These are phyloP conservation scores for Symphodus melops DNA, from an alignment of 2,113 vertebrate genomes.

Conservation along the genomic window DNA sequence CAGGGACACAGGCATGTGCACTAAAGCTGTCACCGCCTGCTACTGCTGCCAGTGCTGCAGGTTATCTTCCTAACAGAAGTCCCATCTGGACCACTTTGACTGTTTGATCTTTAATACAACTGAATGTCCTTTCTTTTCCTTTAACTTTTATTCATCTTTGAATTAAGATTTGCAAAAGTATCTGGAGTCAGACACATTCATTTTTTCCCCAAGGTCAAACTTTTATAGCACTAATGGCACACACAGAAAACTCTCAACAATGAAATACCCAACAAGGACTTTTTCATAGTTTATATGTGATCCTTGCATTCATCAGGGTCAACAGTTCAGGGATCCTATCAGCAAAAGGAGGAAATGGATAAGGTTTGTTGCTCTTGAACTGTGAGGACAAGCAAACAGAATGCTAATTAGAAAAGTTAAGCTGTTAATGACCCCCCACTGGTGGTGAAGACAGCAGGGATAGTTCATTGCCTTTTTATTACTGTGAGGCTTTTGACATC, in stretches of 20 bases:
- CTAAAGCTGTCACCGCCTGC: slow-evolving; percentile 83
- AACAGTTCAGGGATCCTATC: slow-evolving; percentile 49
- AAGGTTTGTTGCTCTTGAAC: slow-evolving; percentile 65
- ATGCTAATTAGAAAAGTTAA: slow-evolving; percentile 66
- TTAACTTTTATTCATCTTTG: slow-evolving; percentile 1
- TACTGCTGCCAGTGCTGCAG: slow-evolving; percentile 54
- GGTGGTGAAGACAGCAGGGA: slow-evolving; percentile 50
- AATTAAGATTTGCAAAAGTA: slow-evolving; percentile 19
- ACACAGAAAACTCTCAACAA: background rate
- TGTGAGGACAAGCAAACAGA: slow-evolving; percentile 66
- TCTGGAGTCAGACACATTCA: background rate
- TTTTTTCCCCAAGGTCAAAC: slow-evolving; percentile 23
- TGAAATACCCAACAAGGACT: background rate
- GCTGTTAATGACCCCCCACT: slow-evolving; percentile 64
- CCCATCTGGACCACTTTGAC: slow-evolving; percentile 12
- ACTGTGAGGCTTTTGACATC: slow-evolving; percentile 47
- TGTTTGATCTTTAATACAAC: slow-evolving; percentile 46
- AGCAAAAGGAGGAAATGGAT: slow-evolving; percentile 64
- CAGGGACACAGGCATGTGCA: slow-evolving; percentile 72
- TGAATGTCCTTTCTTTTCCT: slow-evolving; percentile 25
- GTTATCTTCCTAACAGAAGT: slow-evolving; percentile 58
- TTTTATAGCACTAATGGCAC: background rate
- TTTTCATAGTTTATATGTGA: slow-evolving; percentile 3
- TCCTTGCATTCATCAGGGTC: slow-evolving; percentile 2
- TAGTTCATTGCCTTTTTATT: slow-evolving; percentile 39